Conservation (phyloP, 2,113 vertebrate genomes). For the Labeo catla region DNA sequence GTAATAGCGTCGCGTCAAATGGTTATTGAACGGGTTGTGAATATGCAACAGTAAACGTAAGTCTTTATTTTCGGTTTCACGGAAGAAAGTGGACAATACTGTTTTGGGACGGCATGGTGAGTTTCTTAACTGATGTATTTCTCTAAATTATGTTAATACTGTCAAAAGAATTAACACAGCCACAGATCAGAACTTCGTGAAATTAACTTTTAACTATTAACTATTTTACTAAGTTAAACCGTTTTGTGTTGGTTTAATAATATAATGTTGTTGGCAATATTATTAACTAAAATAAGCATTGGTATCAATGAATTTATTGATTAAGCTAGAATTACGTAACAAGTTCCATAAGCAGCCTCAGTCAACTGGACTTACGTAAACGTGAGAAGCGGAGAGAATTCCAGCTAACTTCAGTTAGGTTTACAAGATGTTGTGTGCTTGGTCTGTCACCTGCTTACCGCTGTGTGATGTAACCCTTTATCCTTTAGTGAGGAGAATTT, state of each 20-base stretch:
- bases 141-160: background rate
- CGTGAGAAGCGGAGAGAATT: no score
- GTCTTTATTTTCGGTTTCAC: background rate
- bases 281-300: background rate
- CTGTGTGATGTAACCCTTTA: constrained; percentile 46
- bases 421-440: background rate
- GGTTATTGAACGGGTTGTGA: background rate
- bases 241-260: background rate
- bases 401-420: constrained; percentile 2
- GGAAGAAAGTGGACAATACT: background rate
- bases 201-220: background rate
- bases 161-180: background rate
- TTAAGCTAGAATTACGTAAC: background rate
- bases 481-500: constrained; percentile 41
- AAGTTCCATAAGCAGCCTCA: background rate
- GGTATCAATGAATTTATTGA: background rate
- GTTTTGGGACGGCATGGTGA: background rate
- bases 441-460: constrained; percentile 1
- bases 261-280: background rate
- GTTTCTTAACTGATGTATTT: background rate
- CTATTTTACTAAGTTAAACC: background rate
- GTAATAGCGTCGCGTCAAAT: background rate
- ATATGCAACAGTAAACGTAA: no score
- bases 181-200: background rate
- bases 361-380: background rate